These are phyloP conservation scores for Pluvianellus socialis DNA, from an alignment of 2,113 vertebrate species.

Conservation along the genomic window DNA sequence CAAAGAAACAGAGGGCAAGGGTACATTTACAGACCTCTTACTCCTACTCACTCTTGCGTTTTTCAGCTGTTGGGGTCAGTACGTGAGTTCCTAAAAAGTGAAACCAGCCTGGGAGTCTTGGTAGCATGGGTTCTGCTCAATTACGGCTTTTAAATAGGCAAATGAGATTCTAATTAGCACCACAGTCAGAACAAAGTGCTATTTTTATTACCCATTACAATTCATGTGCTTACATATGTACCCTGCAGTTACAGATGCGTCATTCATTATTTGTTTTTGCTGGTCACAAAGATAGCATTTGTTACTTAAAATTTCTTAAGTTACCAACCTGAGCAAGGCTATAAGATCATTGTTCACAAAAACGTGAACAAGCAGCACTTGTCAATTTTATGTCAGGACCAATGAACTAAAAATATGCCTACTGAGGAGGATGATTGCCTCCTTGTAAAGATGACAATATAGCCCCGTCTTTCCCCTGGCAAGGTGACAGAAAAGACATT, in stretches of 20 bases:
- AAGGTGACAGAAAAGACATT: not conserved
- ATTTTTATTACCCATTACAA: constrained; percentile 71
- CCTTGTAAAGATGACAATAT: not conserved
- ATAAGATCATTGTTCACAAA: not conserved
- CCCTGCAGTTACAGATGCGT: constrained; percentile 58
- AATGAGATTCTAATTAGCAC: constrained; percentile 86
- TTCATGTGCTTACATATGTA: constrained; percentile 67
- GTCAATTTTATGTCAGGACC: not conserved
- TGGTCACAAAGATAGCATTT: constrained; percentile 28
- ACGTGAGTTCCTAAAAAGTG: constrained; percentile 64
- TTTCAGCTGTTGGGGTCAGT: constrained; percentile 74
- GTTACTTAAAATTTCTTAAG: constrained; percentile 25
- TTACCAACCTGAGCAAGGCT: not conserved
- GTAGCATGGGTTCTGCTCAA: constrained; percentile 76
- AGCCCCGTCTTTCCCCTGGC: not conserved
- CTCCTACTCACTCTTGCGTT: constrained; percentile 4
- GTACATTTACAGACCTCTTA: not conserved
- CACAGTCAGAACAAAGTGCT: constrained; percentile 61
- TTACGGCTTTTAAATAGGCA: constrained; percentile 77
- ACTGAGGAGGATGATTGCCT: not conserved
- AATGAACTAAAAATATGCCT: constrained; percentile 25
- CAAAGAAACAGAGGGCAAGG: constrained; percentile 56
- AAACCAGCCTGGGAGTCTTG: constrained; percentile 66
- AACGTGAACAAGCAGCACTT: constrained; percentile 12
- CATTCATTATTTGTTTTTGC: constrained; percentile 59